Base-by-base conservation (phyloP, 2,113 vertebrate species). In the Ginglymostoma cirratum region DNA sequence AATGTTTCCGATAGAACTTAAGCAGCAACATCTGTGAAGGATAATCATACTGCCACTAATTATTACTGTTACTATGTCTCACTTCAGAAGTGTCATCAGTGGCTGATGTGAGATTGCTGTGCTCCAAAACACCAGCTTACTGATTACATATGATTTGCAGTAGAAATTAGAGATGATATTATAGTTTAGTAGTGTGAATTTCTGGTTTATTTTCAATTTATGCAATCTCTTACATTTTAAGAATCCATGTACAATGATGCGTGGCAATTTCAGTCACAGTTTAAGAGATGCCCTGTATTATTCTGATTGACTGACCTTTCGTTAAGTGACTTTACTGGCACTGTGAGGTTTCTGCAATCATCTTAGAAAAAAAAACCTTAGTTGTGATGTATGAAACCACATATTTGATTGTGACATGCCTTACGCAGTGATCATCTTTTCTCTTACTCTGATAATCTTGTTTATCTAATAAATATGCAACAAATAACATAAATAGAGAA, bases 21-120 rank as follows among this genome's bases (percentile, higher is more conserved):
- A 45, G 27, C 65, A 69, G 12, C 14, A 94, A 61, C 85, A 52
- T 61, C 87, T 94, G 61, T 67, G 61, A 69, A 24, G 92, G 42
- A 67, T 94, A 94, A 94, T 69, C n/a, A 38, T 94, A 69, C 19
- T 67, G 65, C n/a, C 92, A 94, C 34, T 69, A 94, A 94, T 94
- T 94, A 94, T 38, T 42, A 94, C 61, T n/a, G 61, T 61, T 90
- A 5, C 30, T 87, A 21, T 86, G 45, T 52, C 52, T 27, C 30
- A 61, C 52, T 90, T 90, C 52, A 90, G 38, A 52, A 65, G 61
- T 69, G 23, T 67, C 92, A 45, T 94, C 90, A 93, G 65, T 66
- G 66, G 61, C 61, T n/a, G 19, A 42, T 94, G n/a, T 69, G 38
- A 45, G 34, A 94, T 69, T 23, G 38, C 65, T 94, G 23, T 45